Evolutionary conservation across 2,797 vertebrate species (phyloP).

Genomic region (Allobates femoralis): DNA sequence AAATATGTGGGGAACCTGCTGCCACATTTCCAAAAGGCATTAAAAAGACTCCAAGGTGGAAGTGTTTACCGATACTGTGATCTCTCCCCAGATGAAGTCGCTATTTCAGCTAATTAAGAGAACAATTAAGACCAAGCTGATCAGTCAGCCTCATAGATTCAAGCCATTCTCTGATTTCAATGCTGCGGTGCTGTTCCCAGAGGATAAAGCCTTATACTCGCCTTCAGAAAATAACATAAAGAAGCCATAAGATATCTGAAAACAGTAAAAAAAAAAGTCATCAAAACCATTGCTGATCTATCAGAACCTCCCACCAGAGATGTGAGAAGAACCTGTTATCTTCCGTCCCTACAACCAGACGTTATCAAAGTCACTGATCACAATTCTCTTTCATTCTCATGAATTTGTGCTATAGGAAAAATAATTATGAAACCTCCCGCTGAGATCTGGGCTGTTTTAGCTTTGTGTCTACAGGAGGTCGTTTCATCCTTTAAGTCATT

Average conservation of each 20-base stretch:
- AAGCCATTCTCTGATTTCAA: slow-evolving; percentile 78
- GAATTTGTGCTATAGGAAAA: neutral
- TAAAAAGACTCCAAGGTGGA: slow-evolving; percentile 81
- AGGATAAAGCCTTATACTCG: slow-evolving; percentile 80
- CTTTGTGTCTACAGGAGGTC: slow-evolving; percentile 8
- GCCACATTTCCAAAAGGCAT: slow-evolving; percentile 82
- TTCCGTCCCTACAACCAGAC: neutral
- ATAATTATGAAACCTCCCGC: neutral
- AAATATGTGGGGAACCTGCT: slow-evolving; percentile 76
- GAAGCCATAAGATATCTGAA: slow-evolving; percentile 86
- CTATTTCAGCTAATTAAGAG: slow-evolving; percentile 96
- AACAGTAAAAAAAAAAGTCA: slow-evolving; percentile 84
- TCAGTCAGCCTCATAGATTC: slow-evolving; percentile 84
- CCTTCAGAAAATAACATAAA: slow-evolving; percentile 87
- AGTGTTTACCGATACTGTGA: slow-evolving; percentile 80
- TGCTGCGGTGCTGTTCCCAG: slow-evolving; percentile 74
- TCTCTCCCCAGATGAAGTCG: slow-evolving; percentile 88
- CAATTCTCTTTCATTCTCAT: slow-evolving; percentile 2
- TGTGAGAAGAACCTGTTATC: neutral
- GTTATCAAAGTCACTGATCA: slow-evolving; percentile 16
- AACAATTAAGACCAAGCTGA: slow-evolving; percentile 91
- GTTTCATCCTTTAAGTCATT: slow-evolving; percentile 5
- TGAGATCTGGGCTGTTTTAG: neutral
- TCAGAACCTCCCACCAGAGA: slow-evolving; percentile 78
- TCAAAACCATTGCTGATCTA: slow-evolving; percentile 78